Base-by-base conservation (phyloP, 2,797 vertebrate species). In the Miichthys miiuy region DNA sequence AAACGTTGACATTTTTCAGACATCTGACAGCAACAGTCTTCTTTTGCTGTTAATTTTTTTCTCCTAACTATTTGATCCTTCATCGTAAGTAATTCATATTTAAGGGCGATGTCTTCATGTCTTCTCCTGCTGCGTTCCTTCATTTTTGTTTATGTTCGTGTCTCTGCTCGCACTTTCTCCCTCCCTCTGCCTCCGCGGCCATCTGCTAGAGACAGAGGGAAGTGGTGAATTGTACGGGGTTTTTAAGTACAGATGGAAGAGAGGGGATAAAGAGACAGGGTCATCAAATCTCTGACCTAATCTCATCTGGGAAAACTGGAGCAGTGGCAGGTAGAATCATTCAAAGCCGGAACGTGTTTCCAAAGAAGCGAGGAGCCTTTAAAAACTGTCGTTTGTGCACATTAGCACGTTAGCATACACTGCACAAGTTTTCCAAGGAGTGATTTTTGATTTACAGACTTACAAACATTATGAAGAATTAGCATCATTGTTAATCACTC, bases 281-380 rank as follows among this genome's bases (percentile, higher is more conserved):
- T 92, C 85, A 90, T 86, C 83, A 89, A 93, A 94, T 92, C 90
- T 91, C 83, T 85, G 78, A 82, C 89, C 86, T 92, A 87, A 93
- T 93, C 89, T 90, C 81, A 89, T 91, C 86, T 81, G 85, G 60
- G 48, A 66, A 75, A 82, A 81, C 77, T 82, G 72, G 80, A 90
- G 78, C 88, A 77, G 57, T 56, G 78, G 78, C 91, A 91, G 93
- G 91, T 93, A 83, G 81, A 86, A 66, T 60, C 54, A 38, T 5
- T 47, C 30, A 50, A 50, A 72, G n/a, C 46, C 5, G 1, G 4
- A 85, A 67, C 55, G 65, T 21, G 5, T 66, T 68, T 21, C 54
- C 25, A 63, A 42, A 74, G 67, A 61, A 62, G 46, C 14, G 8
- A n/a, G 7, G 42, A 55, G 16, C 38, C 30, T 51, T 57, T 38